Evolutionary conservation across 2,888 invertebrate species (phyloP), one percentile per base, ranked within the genome.

Genomic region (Acanthosepion lycidas): DNA sequence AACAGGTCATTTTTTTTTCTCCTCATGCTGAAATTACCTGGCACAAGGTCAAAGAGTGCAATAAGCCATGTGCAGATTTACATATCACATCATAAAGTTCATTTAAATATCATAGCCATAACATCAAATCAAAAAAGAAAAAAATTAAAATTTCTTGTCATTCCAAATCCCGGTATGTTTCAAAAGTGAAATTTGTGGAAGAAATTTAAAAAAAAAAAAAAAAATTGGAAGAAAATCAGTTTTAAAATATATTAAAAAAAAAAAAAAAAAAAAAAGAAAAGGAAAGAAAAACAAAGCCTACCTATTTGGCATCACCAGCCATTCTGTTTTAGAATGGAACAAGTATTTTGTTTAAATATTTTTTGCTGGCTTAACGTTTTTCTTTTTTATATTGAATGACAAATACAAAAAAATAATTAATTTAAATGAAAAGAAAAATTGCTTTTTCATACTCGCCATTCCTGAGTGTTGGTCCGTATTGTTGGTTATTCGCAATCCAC

Each of bases 81-180:
- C 94, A 94, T 94, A 94, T 94, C 94, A 94, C 94, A 94, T 94
- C 94, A 94, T 94, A 53, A 93, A 93, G 51, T 93, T 94, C 64
- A 55, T 64, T 94, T 64, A 94, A 64, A 64, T 64, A 33, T 94
- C 94, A 94, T 55, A 94, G 64, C 94, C 94, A 94, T 64, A 55
- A 64, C 94, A 94, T 93, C 93, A 93, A 93, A 93, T 93, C 94
- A 94, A 55, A 94, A 94, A 48, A 92, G 92, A 92, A 49, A 92
- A 33, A 92, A 49, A 92, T 26, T n/a, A 51, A 92, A 48, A 42
- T 55, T 94, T 94, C 94, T 94, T 64, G 64, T 94, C 94, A 94
- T 94, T 64, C 94, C 94, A 94, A 94, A 94, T 64, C 64, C 94
- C 94, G 59, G 94, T 55, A 55, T 94, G 94, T 55, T 94, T 59